Evolutionary conservation across 2,113 vertebrate genomes (phyloP).

Genomic region (Carollia perspicillata): DNA sequence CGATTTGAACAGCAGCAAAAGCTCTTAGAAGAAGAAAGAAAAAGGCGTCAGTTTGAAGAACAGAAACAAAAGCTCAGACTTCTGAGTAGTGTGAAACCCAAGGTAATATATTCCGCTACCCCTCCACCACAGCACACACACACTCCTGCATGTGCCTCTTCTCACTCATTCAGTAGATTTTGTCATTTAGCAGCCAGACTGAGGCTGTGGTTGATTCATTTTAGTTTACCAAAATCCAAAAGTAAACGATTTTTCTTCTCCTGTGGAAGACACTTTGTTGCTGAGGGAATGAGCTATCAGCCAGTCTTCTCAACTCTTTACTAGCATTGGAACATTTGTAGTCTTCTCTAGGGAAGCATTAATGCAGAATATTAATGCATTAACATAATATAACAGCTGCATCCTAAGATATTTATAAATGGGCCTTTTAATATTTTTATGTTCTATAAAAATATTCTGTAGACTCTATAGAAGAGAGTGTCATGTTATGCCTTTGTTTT

Average conservation of each 20-base stretch:
- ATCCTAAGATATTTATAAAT: conserved; percentile 28
- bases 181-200: neutral
- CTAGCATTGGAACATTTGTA: neutral
- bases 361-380: neutral
- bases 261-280: neutral
- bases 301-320: neutral
- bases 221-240: neutral
- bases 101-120: conserved; percentile 80
- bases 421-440: neutral
- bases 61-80: conserved; percentile 98
- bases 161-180: neutral
- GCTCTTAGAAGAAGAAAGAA: conserved; percentile 96
- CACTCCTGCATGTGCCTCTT: neutral
- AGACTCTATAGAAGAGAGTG: neutral
- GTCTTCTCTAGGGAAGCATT: conserved; percentile 14
- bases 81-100: conserved; percentile 97
- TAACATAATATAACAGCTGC: neutral
- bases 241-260: conserved; percentile 23
- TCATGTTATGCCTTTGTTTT: conserved; percentile 22
- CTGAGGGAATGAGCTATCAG: neutral
- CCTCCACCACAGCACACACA: neutral
- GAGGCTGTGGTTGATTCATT: neutral
- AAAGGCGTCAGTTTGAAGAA: conserved; percentile 97
- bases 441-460: neutral
- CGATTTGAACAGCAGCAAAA: conserved; percentile 97